These are phyloP conservation scores for Drosophila bunnanda DNA, from an alignment of 2,888 invertebrate species.

Conservation along the genomic window DNA sequence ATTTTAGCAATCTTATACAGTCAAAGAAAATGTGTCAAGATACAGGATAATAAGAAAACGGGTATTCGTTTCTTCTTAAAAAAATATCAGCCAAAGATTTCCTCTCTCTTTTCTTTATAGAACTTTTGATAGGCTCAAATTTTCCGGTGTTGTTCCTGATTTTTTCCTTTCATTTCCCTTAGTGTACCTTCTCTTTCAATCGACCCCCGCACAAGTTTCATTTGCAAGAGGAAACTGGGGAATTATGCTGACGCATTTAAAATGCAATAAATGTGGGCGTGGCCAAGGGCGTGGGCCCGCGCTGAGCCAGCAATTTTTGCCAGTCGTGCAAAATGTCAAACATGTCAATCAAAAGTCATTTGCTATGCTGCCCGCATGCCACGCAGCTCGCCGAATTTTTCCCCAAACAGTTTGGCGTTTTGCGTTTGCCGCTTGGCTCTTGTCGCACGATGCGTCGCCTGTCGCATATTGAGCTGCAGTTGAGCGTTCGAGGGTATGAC, in stretches of 20 bases:
- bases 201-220: constrained; percentile 36
- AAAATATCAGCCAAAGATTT: neutral
- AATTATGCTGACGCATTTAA: constrained; percentile 76
- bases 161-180: neutral
- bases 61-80: no score
- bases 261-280: constrained; percentile 63
- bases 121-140: neutral
- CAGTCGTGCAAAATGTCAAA: constrained; percentile 78
- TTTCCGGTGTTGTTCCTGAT: neutral
- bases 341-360: constrained; percentile 80
- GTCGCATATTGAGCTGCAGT: constrained; percentile 46
- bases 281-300: constrained; percentile 2
- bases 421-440: neutral
- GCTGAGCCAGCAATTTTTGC: constrained; percentile 70
- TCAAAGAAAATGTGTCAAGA: neutral
- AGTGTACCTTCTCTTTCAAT: constrained; percentile 5
- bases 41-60: neutral
- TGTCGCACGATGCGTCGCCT: constrained; percentile 8
- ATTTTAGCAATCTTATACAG: constrained; percentile 14
- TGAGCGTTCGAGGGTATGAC: constrained; percentile 40
- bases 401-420: constrained; percentile 34
- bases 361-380: constrained; percentile 50
- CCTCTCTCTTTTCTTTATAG: neutral
- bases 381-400: constrained; percentile 29
- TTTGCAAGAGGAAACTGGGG: constrained; percentile 46